Base-by-base conservation (phyloP, 1,140 invertebrate species). In the Steinernema feltiae region DNA sequence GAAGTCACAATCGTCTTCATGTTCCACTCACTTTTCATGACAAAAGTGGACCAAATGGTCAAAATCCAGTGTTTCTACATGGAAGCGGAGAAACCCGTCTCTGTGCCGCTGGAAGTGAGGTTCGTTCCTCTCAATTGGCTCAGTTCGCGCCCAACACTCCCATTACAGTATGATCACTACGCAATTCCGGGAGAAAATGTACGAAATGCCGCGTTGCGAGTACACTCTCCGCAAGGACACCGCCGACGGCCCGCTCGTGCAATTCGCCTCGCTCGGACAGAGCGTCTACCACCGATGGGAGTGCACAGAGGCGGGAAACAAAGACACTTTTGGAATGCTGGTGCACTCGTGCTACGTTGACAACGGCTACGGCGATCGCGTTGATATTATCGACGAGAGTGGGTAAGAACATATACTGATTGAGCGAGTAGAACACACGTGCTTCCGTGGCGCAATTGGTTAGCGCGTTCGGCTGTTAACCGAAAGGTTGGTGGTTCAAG, bases 31-130 rank as follows among this genome's bases (percentile, higher is more conserved):
- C 53, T 83, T 73, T 85, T 85, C 72, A 85, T 85, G 84, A 85
- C 84, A 18, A 85, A 86, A 78, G 77, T 85, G 1, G 84, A 85
- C 76, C 84, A 85, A 73, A 85, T 78, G 35, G 83, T 85, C 1
- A 85, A 85, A 70, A 78, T 85, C 32, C 84, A 85, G 80, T 85
- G 84, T 70, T 85, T 85, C 76, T 85, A 85, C 72, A 85, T 85
- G 84, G 84, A 85, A 80, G 85, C 84, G 1, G 85, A 85, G 21
- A 85, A 85, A 41, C 70, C 75, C 35, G 84, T 85, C 0, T 81
- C 81, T n/a, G 80, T 81, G 17, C 85, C 83, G 18, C 48, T 85
- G 48, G 85, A 86, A 80, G 84, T 85, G 30, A 85, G 83, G 83
- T 85, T 21, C 71, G 70, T 12, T 32, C 29, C 24, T 27, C n/a